phyloP scores from a whole-genome alignment of 2,888 invertebrate genomes.

The Conus canariensis region DNA sequence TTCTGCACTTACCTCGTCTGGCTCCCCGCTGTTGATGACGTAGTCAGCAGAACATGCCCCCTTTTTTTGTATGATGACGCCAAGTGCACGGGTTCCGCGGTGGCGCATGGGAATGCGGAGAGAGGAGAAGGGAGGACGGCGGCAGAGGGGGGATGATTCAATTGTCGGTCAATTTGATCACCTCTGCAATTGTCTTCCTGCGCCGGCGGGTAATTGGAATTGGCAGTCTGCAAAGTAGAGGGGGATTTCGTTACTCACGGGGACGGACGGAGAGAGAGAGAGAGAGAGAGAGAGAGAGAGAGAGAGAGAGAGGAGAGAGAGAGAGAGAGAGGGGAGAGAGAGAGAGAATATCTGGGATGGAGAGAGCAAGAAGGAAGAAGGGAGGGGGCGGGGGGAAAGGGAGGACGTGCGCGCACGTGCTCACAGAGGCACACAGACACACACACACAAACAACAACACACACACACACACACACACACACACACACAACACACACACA shows the following conservation, averaged over 20 bases:
- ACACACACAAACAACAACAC: too few relatives aligned
- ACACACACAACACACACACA: too few relatives aligned
- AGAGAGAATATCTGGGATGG: neutral
- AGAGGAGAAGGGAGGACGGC: neutral
- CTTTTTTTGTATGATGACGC: too few relatives aligned
- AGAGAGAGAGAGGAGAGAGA: neutral
- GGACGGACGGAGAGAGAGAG: too few relatives aligned
- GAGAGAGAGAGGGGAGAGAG: neutral
- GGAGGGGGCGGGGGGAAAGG: neutral
- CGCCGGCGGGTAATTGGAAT: neutral
- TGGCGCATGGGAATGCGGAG: neutral
- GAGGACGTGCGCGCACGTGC: neutral
- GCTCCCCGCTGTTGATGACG: too few relatives aligned
- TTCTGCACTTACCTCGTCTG: too few relatives aligned
- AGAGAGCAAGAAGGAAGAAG: neutral
- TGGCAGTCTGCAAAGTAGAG: neutral
- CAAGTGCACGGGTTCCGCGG: too few relatives aligned
- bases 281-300: too few relatives aligned
- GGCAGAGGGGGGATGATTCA: neutral
- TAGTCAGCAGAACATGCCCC: too few relatives aligned
- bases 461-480: too few relatives aligned
- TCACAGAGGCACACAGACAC: neutral
- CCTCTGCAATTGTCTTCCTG: neutral
- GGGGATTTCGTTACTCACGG: neutral
- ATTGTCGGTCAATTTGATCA: constrained; percentile 1